Base-by-base conservation (phyloP, 92 coral and sea anemone genomes). In the Desmophyllum pertusum region DNA sequence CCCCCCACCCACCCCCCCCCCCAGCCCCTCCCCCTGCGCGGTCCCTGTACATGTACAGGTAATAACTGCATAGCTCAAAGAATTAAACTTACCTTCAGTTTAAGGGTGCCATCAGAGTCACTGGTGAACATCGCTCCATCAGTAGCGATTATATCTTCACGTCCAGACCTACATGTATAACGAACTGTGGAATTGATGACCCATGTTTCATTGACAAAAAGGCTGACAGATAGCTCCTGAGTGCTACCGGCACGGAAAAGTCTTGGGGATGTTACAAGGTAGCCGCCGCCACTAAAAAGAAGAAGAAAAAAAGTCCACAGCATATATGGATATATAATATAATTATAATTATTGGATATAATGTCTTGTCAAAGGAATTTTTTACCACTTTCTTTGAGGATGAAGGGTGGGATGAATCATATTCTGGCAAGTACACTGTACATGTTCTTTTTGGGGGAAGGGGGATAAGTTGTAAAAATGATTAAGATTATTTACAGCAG, bases 201-300 rank as follows among this genome's bases (percentile, higher is more conserved):
- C 97, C 94, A 91, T 5, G 73, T 75, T 29, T 35, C 82, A 13
- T n/a, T 51, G 57, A 68, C 81, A 55, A 75, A 68, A 19, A 93
- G 88, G 70, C 85, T 77, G n/a, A 93, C 93, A 62, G 84, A 64
- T 25, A 93, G 39, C 59, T 83, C 84, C 31, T 88, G 84, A 6
- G 86, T 83, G 71, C 87, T 83, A n/a, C 97, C 97, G 1, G 89
- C 57, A 39, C 90, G 90, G 78, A 73, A 93, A 11, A 85, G 76
- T 42, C 90, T 89, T 50, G 97, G 85, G 27, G 87, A 81, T 35
- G 97, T 93, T 25, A 93, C 85, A 70, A 93, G 65, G 85, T 85
- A 91, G 6, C 86, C 88, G 38, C 97, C 91, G 66, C 43, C n/a
- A n/a, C n/a, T n/a, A n/a, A n/a, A 77, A 52, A 38, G n/a, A 6